phyloP scores from a whole-genome alignment of 2,797 vertebrate genomes.

The Percopsis omiscomaycus region DNA sequence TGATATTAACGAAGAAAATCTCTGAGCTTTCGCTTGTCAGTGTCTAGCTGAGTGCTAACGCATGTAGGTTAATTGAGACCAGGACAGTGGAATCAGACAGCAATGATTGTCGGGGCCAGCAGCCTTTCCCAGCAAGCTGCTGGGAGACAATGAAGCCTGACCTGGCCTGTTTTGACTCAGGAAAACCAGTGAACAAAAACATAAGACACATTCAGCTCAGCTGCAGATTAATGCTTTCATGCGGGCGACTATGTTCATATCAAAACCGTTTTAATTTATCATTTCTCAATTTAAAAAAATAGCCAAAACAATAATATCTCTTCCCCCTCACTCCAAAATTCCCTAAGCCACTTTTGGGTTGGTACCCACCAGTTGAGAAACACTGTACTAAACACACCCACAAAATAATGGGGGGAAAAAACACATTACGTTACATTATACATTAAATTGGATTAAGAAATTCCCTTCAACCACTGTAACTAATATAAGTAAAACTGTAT shows the following conservation, averaged over 20 bases:
- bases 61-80: conserved; percentile 52
- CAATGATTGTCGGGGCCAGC: conserved; percentile 20
- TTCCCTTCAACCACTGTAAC: too few relatives aligned
- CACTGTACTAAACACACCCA: too few relatives aligned
- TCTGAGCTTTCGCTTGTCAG: conserved; percentile 44
- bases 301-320: too few relatives aligned
- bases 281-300: too few relatives aligned
- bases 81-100: conserved; percentile 54
- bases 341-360: too few relatives aligned
- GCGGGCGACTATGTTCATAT: conserved; percentile 5
- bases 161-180: conserved; percentile 56
- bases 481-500: too few relatives aligned
- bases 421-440: too few relatives aligned
- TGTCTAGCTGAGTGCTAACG: conserved; percentile 49
- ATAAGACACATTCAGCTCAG: conserved; percentile 29
- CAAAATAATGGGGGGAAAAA: too few relatives aligned
- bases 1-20: conserved; percentile 64
- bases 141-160: conserved; percentile 40
- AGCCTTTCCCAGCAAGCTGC: conserved; percentile 22
- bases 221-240: conserved; percentile 23
- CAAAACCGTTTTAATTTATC: too few relatives aligned
- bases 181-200: conserved; percentile 40
- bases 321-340: too few relatives aligned
- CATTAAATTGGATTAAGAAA: too few relatives aligned
- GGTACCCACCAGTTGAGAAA: too few relatives aligned